These are phyloP conservation scores for Neelides sp. DNA, from an alignment of 1,140 invertebrate genomes.

Conservation along the genomic window DNA sequence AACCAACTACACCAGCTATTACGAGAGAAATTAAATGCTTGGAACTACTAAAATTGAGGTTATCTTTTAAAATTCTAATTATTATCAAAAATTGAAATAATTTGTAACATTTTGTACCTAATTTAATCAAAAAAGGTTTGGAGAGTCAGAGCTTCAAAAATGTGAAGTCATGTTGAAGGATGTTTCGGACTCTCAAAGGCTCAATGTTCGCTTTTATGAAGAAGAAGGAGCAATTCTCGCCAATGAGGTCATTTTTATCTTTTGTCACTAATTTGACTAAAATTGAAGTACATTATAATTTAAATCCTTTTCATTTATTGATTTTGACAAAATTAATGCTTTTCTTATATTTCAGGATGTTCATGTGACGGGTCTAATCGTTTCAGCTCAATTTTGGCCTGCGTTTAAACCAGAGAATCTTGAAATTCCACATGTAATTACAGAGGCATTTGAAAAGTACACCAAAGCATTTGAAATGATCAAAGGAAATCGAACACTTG, in stretches of 20 bases:
- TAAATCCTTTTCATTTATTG: neutral
- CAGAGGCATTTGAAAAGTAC: constrained; percentile 69
- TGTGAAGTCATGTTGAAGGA: constrained; percentile 99
- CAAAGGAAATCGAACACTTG: constrained; percentile 85
- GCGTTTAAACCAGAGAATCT: constrained; percentile 87
- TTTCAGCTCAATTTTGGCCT: constrained; percentile 99
- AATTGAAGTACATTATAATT: constrained; percentile 33
- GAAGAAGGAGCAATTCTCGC: constrained; percentile 74
- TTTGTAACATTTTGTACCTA: no score
- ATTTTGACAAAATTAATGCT: neutral
- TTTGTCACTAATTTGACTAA: constrained; percentile 25
- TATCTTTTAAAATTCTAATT: no score
- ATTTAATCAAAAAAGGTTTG: no score
- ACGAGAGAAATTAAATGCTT: constrained; percentile 87
- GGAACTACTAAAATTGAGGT: constrained; percentile 77
- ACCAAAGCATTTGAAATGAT: constrained; percentile 83
- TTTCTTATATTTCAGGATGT: constrained; percentile 42
- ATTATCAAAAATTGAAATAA: no score
- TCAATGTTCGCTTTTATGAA: constrained; percentile 39
- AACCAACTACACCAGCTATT: constrained; percentile 71
- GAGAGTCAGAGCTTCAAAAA: constrained; percentile 85
- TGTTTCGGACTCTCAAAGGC: constrained; percentile 67
- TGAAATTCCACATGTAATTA: constrained; percentile 65
- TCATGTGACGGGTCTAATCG: constrained; percentile 65
- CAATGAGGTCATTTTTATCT: constrained; percentile 13